A percentile compares a stretch with the other conserved stretches of the same genome.
Conservation (phyloP, 2,888 invertebrate species). For the Carabus problematicus region DNA sequence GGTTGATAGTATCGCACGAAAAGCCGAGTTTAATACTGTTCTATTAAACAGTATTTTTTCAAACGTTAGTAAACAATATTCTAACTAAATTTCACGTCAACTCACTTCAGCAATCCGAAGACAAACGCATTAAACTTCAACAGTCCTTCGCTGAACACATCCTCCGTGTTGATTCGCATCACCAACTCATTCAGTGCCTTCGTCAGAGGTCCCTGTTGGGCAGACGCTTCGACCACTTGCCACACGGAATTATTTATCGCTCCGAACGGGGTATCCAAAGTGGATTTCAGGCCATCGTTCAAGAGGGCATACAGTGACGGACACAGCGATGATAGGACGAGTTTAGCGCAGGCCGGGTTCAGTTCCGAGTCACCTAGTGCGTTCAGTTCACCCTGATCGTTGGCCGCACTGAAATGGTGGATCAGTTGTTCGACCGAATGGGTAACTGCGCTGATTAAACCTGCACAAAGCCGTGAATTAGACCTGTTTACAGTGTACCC, state of each 20-base stretch:
- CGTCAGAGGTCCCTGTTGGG: constrained; percentile 85
- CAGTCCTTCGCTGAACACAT: constrained; percentile 81
- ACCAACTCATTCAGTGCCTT: constrained; percentile 85
- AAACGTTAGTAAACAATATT: too few relatives aligned
- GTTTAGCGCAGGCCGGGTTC: constrained; percentile 73
- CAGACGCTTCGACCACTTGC: constrained; percentile 88
- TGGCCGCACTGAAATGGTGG: constrained; percentile 72
- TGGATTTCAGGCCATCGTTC: constrained; percentile 83
- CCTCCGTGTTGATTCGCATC: constrained; percentile 81
- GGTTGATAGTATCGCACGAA: too few relatives aligned
- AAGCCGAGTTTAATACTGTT: too few relatives aligned
- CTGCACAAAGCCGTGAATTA: constrained; percentile 61
- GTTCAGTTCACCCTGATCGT: constrained; percentile 68
- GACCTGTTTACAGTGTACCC: too few relatives aligned
- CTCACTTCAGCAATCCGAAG: constrained; percentile 84
- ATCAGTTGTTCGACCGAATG: constrained; percentile 79
- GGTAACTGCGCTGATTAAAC: constrained; percentile 74
- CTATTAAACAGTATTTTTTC: too few relatives aligned
- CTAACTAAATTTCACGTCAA: too few relatives aligned
- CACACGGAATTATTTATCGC: constrained; percentile 86
- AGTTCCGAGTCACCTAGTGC: constrained; percentile 66
- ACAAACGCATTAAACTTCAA: constrained; percentile 90
- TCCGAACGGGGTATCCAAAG: constrained; percentile 83
- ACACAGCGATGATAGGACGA: constrained; percentile 78
- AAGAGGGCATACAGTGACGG: constrained; percentile 85